Percentiles rank a stretch among this genome's conserved stretches.
Evolutionary conservation across 2,113 vertebrate genomes (phyloP).

Genomic region (Parus major): DNA sequence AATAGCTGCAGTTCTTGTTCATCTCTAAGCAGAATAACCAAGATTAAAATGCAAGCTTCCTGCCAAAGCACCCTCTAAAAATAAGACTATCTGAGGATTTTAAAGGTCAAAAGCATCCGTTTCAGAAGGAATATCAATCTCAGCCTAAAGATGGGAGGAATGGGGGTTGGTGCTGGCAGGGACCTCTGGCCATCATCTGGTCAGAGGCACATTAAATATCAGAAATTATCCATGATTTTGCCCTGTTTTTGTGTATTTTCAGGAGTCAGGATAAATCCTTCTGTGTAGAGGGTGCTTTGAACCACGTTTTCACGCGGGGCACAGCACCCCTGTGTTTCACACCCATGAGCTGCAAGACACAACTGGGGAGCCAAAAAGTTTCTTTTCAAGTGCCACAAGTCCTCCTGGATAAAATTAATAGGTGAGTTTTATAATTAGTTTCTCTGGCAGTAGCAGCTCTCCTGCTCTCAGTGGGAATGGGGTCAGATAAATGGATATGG

Average conservation of each 20-base stretch:
- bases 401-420: conserved; percentile 83
- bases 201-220: neutral
- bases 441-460: neutral
- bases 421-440: conserved; percentile 69
- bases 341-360: conserved; percentile 65
- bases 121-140: neutral
- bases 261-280: conserved; percentile 96
- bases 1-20: neutral
- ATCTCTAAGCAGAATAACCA: neutral
- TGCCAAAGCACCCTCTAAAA: neutral
- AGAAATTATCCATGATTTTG: neutral
- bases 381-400: conserved; percentile 80
- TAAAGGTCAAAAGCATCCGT: neutral
- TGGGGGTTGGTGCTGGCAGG: neutral
- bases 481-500: neutral
- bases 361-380: conserved; percentile 67
- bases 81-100: neutral
- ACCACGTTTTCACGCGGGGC: conserved; percentile 87
- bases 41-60: neutral
- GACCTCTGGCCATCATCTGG: neutral
- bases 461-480: neutral
- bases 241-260: conserved; percentile 9
- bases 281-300: conserved; percentile 83
- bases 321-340: conserved; percentile 53
- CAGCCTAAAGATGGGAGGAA: neutral